Evolutionary conservation across 2,888 invertebrate species (phyloP), one percentile per base, ranked within the genome.

Genomic region (Plagiodera versicolora): DNA sequence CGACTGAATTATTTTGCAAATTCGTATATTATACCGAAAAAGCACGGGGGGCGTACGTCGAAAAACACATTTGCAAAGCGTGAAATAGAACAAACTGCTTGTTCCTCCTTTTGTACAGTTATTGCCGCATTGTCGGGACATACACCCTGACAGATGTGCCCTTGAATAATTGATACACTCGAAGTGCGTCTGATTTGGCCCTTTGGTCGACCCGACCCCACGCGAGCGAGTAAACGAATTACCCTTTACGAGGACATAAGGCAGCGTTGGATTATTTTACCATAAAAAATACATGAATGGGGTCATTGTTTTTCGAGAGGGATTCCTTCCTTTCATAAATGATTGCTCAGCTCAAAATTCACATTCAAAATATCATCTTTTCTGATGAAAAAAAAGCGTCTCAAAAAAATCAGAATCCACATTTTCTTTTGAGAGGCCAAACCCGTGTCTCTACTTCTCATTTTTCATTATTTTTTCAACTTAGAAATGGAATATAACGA

Each of bases 121-220:
- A 67, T 67, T 65, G 65, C 67, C 65, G 57, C 65, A 68, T 71
- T 70, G 68, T 69, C 60, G 65, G 60, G 68, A 68, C 68, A 75
- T 76, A 75, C 75, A 39, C 74, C 71, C 71, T 72, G 77, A 76
- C 79, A 79, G 78, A 78, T 79, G 79, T 73, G 76, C 67, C 68
- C 58, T 67, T 78, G 77, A 76, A 77, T 79, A 78, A 79, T 79
- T 79, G 79, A 77, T 78, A 72, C 68, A 72, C 70, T 72, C 72
- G 72, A 75, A 75, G 76, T 75, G 73, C 74, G 74, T 74, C 74
- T 75, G 76, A 76, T 77, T 76, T 74, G 74, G 39, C 39, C 39
- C 39, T 39, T 39, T 39, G 39, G 66, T 65, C 71, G 68, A 72
- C 73, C 74, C 74, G 68, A 72, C 73, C 74, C 74, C 73, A 65